Percentiles rank a stretch among this genome's conserved stretches.
Conservation (phyloP, 2,888 invertebrate genomes). For the Dryobota labecula region DNA sequence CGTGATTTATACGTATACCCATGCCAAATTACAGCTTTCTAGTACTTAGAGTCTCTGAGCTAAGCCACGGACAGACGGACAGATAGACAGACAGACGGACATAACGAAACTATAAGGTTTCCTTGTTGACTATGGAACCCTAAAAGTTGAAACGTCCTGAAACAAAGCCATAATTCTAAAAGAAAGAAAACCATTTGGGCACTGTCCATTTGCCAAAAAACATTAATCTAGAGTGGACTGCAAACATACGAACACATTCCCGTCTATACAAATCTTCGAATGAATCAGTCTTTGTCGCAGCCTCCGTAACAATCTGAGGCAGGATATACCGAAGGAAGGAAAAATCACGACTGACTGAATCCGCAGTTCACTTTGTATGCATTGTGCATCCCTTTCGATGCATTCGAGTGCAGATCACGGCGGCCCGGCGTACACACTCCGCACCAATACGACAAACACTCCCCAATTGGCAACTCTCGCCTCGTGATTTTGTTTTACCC, state of each 20-base stretch:
- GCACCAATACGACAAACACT: slow-evolving; percentile 84
- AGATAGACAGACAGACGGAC: too few relatives aligned
- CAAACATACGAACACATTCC: slow-evolving; percentile 56
- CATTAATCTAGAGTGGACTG: slow-evolving; percentile 24
- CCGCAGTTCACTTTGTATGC: slow-evolving; percentile 82
- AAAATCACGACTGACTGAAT: slow-evolving; percentile 82
- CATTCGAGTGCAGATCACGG: slow-evolving; percentile 82
- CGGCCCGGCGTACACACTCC: slow-evolving; percentile 70
- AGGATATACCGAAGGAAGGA: slow-evolving; percentile 75
- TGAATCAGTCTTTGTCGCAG: slow-evolving; percentile 78
- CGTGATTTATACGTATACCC: too few relatives aligned
- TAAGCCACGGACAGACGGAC: too few relatives aligned
- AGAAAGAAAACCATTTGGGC: neutral
- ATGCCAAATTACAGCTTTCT: too few relatives aligned
- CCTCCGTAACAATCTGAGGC: slow-evolving; percentile 71
- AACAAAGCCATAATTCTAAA: neutral
- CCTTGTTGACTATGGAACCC: too few relatives aligned
- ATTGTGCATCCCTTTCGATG: slow-evolving; percentile 79
- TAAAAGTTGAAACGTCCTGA: too few relatives aligned
- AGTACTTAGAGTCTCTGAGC: too few relatives aligned
- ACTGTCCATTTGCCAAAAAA: slow-evolving; percentile 1
- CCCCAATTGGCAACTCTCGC: slow-evolving; percentile 79
- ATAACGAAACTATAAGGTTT: too few relatives aligned
- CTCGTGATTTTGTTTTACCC: slow-evolving; percentile 79
- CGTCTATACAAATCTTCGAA: slow-evolving; percentile 64